Conservation (phyloP, 2,797 vertebrate species). For the Momotus momota region DNA sequence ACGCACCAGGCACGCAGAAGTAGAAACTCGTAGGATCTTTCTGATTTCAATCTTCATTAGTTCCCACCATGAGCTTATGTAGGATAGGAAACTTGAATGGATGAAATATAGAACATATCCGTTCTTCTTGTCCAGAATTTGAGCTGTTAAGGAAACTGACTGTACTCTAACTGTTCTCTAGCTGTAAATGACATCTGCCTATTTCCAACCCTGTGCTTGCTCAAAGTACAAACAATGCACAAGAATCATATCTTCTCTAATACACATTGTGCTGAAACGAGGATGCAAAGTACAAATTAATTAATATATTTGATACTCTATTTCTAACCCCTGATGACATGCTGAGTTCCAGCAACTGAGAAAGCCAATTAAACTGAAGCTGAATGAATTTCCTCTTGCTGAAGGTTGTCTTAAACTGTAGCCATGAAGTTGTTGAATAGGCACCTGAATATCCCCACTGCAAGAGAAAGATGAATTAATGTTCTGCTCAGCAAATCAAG, state of each 20-base stretch:
- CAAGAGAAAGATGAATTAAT: neutral
- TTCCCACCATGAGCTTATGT: neutral
- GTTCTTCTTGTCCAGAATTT: neutral
- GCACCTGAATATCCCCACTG: neutral
- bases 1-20: neutral
- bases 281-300: neutral
- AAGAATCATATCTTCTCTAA: neutral
- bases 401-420: slow-evolving; percentile 6
- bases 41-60: neutral
- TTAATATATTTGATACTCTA: neutral
- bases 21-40: neutral
- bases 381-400: neutral
- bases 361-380: neutral
- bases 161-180: neutral
- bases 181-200: neutral
- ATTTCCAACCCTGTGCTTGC: neutral
- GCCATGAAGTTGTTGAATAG: neutral
- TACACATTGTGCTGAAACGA: neutral
- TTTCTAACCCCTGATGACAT: neutral
- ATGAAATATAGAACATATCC: neutral
- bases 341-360: neutral
- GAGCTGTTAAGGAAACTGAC: neutral
- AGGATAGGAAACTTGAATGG: neutral
- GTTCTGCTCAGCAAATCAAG: slow-evolving; percentile 3
- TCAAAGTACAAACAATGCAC: rapidly evolving